Evolutionary conservation across 2,113 vertebrate genomes (phyloP), one percentile per base, ranked within the genome.

Genomic region (Himantopus leucocephalus): DNA sequence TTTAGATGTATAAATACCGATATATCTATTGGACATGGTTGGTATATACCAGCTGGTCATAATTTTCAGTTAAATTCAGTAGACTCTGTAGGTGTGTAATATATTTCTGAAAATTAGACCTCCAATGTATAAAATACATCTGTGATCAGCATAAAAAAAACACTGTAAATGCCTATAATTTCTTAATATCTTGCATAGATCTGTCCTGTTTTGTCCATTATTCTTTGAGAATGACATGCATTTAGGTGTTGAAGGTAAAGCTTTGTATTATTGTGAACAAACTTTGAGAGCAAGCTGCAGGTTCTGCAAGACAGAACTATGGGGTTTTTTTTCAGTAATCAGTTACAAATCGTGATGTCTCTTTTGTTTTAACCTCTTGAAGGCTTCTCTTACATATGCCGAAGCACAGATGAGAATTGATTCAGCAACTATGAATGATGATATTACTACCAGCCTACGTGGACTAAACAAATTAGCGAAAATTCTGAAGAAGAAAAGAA

Each of bases 321-420:
- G 3, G 3, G 24, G 56, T 50, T 39, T 34, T 23, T 56, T 75
- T 71, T 48, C 26, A 16, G 27, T 48, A 24, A 48, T 76, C 29
- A 82, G 0, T 85, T 71, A 12, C 8, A 5, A 67, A 20, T 81
- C 8, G 11, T 12, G 15, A 13, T 71, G 3, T 74, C 30, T 39
- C 21, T 32, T 41, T 86, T 52, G n/a, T 29, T 43, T 85, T 35
- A 18, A 60, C 11, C 20, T 87, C 66, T 73, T 91, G 53, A 90
- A 99, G 99, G 99, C 99, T 63, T 99, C 99, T 66, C 98, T 99
- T 88, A 99, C 99, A 0, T 99, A 99, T 6, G 99, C 99, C 0
- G 99, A 99, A 98, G 99, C 99, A 92, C 99, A 99, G 96, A 99
- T 99, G 99, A 99, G 97, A 98, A 99, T 99, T 58, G 99, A 99